Percentiles rank a stretch among this genome's conserved stretches.
Conservation (phyloP, 2,113 vertebrate species). For the Sorex fumeus region DNA sequence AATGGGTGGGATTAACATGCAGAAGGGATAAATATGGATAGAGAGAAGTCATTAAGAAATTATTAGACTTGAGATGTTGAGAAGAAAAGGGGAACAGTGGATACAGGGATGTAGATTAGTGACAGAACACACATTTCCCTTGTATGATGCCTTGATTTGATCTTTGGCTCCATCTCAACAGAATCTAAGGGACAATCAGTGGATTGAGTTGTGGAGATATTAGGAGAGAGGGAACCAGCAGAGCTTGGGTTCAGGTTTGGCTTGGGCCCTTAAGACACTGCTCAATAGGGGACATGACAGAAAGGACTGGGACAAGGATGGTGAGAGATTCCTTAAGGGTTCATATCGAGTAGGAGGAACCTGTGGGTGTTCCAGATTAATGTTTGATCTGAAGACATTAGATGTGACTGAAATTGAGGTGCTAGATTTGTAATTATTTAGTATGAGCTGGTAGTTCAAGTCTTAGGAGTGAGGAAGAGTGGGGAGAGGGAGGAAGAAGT, state of each 20-base stretch:
- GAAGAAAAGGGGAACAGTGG: neutral
- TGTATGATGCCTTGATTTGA: too few species aligned
- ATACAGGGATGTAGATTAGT: neutral
- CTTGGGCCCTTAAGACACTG: neutral
- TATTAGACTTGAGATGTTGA: neutral
- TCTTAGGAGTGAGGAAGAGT: neutral
- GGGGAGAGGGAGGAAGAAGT: neutral
- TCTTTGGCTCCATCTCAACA: neutral
- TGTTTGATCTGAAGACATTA: neutral
- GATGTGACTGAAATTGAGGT: neutral
- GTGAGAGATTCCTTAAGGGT: neutral
- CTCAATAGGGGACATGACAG: neutral
- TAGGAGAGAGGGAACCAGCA: neutral
- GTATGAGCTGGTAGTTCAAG: neutral
- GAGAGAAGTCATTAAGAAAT: neutral
- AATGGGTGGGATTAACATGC: neutral
- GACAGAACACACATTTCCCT: too few species aligned
- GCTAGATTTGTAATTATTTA: slow-evolving; percentile 19
- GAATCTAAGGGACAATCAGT: neutral
- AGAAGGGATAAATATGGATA: neutral
- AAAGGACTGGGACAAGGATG: neutral
- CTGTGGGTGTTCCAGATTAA: neutral
- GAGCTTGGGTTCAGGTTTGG: neutral
- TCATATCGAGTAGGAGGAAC: neutral
- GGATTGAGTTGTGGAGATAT: neutral